phyloP scores from a whole-genome alignment of 1,140 invertebrate species.

The Bombus pascuorum region DNA sequence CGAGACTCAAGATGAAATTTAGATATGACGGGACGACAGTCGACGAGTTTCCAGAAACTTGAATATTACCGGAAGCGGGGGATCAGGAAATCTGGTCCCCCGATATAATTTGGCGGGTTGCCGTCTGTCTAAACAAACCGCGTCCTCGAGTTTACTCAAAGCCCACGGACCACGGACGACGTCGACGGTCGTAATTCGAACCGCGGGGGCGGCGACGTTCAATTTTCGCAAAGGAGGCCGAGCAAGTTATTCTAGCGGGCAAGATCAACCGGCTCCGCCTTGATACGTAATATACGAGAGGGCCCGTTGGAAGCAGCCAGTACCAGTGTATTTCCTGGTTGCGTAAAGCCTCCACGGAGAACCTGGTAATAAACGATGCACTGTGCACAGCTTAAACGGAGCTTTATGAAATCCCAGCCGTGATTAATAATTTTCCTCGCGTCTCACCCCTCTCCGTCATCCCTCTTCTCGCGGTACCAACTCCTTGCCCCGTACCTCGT shows the following conservation, averaged over 20 bases:
- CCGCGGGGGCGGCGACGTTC: constrained; percentile 48
- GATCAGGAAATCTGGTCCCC: neutral
- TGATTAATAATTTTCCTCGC: constrained; percentile 80
- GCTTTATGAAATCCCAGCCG: constrained; percentile 80
- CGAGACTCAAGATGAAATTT: neutral
- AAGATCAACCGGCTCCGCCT: constrained; percentile 41
- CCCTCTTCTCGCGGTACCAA: constrained; percentile 16
- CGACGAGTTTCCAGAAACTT: constrained; percentile 1
- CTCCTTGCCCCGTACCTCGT: constrained; percentile 59
- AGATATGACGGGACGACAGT: neutral
- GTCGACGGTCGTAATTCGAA: constrained; percentile 8
- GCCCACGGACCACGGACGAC: neutral
- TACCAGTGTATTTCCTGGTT: constrained; percentile 71
- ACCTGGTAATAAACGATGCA: constrained; percentile 76
- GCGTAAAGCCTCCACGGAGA: constrained; percentile 66
- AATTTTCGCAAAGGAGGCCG: constrained; percentile 58
- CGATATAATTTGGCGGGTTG: constrained; percentile 14
- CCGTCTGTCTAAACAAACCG: constrained; percentile 15
- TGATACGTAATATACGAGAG: constrained; percentile 63
- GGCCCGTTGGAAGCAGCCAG: constrained; percentile 41
- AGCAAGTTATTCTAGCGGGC: constrained; percentile 34
- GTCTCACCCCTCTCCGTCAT: constrained; percentile 34
- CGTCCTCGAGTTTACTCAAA: constrained; percentile 19
- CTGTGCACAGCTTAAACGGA: constrained; percentile 76
- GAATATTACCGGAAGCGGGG: constrained; percentile 29